These are phyloP conservation scores for Operophtera brumata DNA, from an alignment of 2,888 invertebrate genomes.

Conservation along the genomic window DNA sequence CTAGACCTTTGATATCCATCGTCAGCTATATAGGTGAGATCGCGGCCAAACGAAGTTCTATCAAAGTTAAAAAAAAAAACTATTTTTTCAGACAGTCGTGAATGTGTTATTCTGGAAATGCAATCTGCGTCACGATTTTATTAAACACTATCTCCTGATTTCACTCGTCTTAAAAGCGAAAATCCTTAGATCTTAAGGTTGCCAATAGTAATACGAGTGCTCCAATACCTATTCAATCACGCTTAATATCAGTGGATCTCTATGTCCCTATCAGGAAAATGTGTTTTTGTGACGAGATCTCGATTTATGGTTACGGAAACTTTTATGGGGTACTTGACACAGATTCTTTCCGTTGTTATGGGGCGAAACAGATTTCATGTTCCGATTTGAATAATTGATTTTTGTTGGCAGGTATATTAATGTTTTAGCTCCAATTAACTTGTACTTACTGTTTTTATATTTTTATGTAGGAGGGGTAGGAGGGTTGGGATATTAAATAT, in stretches of 20 bases:
- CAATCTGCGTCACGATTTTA: too few relatives aligned
- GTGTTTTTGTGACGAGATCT: constrained; percentile 26
- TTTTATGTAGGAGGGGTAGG: too few relatives aligned
- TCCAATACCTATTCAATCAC: constrained; percentile 25
- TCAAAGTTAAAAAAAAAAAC: too few relatives aligned
- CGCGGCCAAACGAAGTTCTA: too few relatives aligned
- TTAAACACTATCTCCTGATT: too few relatives aligned
- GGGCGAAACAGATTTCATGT: constrained; percentile 14
- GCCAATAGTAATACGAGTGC: constrained; percentile 1
- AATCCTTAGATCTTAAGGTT: background rate
- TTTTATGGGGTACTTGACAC: constrained; percentile 33
- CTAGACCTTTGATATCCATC: too few relatives aligned
- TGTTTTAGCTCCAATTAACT: too few relatives aligned
- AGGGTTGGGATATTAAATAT: too few relatives aligned
- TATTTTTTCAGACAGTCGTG: too few relatives aligned
- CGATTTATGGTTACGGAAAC: constrained; percentile 29
- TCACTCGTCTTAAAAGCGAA: background rate
- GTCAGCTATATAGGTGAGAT: too few relatives aligned
- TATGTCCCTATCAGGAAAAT: constrained; percentile 24
- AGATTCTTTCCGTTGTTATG: constrained; percentile 21
- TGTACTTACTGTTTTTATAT: too few relatives aligned
- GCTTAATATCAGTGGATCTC: constrained; percentile 20
- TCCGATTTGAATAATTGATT: constrained; percentile 15
- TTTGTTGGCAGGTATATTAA: background rate
- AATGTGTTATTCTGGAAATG: too few relatives aligned